Conservation (phyloP, 2,113 vertebrate genomes). For the Paracanthobrama guichenoti region DNA sequence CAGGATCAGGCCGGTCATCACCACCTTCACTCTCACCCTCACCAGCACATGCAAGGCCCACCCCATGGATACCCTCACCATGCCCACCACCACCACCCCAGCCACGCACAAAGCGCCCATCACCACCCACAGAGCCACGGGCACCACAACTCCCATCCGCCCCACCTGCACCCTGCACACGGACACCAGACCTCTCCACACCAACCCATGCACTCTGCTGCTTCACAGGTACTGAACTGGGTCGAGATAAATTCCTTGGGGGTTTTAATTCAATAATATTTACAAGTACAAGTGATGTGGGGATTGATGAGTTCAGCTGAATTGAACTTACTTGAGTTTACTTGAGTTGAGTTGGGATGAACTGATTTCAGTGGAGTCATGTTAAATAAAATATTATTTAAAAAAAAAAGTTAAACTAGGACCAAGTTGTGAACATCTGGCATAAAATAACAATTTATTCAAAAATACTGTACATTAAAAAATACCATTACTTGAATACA, state of each 20-base stretch:
- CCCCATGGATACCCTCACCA: constrained; percentile 87
- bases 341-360: not conserved
- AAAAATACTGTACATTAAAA: not conserved
- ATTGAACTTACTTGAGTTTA: not conserved
- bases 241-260: not conserved
- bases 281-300: not conserved
- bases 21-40: constrained; percentile 92
- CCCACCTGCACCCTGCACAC: constrained; percentile 90
- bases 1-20: constrained; percentile 90
- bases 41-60: constrained; percentile 95
- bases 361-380: not conserved
- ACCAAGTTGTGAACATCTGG: not conserved
- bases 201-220: constrained; percentile 85
- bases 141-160: constrained; percentile 92
- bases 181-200: constrained; percentile 93
- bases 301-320: not conserved
- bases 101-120: constrained; percentile 85
- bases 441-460: not conserved
- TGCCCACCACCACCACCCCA: constrained; percentile 75
- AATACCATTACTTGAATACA: not conserved
- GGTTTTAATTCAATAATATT: not conserved
- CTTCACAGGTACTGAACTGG: constrained; percentile 84
- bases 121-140: constrained; percentile 91
- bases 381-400: too few relatives aligned
- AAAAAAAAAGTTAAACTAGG: not conserved